Conservation (phyloP, 2,888 invertebrate genomes). For the Lottia scabra region DNA sequence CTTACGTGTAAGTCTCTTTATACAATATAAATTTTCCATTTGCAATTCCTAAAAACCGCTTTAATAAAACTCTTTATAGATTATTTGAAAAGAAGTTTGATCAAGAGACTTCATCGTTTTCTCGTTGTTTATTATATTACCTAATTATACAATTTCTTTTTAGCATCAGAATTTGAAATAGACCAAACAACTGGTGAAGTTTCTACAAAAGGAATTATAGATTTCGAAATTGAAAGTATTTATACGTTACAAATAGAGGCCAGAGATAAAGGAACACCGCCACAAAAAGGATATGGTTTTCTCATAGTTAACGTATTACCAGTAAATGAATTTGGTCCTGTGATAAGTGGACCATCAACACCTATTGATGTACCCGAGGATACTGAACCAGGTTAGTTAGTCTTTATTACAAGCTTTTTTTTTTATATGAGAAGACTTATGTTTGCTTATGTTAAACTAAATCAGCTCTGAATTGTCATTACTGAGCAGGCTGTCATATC, state of each 20-base stretch:
- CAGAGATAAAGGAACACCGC: constrained; percentile 37
- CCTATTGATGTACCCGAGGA: constrained; percentile 32
- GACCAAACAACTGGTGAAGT: constrained; percentile 27
- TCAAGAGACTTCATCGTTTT: too few relatives aligned
- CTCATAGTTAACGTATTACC: constrained; percentile 35
- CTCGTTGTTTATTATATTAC: too few relatives aligned
- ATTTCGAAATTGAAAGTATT: constrained; percentile 31
- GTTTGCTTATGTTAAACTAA: too few relatives aligned
- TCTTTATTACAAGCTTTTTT: too few relatives aligned
- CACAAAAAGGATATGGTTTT: constrained; percentile 32
- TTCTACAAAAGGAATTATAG: constrained; percentile 27
- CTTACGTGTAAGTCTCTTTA: neutral
- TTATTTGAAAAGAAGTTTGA: too few relatives aligned
- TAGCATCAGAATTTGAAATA: constrained; percentile 14
- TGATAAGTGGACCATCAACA: constrained; percentile 27
- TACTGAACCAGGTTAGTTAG: constrained; percentile 27
- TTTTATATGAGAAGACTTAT: too few relatives aligned
- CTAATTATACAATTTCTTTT: neutral
- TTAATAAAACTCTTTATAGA: too few relatives aligned
- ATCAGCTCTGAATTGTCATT: too few relatives aligned
- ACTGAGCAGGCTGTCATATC: too few relatives aligned
- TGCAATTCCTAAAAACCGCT: too few relatives aligned
- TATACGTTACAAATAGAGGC: constrained; percentile 40
- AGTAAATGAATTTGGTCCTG: constrained; percentile 43
- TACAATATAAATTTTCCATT: too few relatives aligned